These are phyloP conservation scores for Stictocephala bisonia DNA, from an alignment of 2,888 invertebrate species.

Conservation along the genomic window DNA sequence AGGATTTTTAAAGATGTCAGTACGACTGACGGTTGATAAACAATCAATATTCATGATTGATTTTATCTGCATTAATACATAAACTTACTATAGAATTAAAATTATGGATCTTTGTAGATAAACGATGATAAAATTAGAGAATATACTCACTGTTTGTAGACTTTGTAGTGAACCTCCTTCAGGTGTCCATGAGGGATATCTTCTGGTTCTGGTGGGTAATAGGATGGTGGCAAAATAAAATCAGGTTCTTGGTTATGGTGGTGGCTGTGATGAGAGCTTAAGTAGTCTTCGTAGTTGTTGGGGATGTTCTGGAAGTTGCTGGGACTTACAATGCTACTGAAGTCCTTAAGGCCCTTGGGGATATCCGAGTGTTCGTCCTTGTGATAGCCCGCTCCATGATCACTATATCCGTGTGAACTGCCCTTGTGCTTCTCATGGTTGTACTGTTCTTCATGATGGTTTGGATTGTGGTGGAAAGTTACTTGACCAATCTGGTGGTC, in stretches of 20 bases:
- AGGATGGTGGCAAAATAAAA: conserved; percentile 11
- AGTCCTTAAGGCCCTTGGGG: not conserved
- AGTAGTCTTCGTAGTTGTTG: not conserved
- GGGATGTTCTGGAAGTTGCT: not conserved
- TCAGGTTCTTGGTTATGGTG: conserved; percentile 9
- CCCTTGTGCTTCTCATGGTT: not conserved
- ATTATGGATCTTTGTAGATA: no score
- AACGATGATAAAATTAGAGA: no score
- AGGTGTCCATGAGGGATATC: conserved; percentile 5
- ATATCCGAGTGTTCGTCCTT: not conserved
- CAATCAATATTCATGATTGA: no score
- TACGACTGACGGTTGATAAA: no score
- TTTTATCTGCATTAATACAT: no score
- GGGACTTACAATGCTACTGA: not conserved
- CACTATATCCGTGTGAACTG: not conserved
- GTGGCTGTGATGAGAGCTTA: no score
- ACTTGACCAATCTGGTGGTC: not conserved
- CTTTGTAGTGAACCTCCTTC: conserved; percentile 14
- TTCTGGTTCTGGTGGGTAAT: conserved; percentile 23
- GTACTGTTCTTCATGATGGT: not conserved
- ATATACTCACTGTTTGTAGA: conserved; percentile 1
- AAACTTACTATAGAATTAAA: no score
- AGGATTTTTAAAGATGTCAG: no score
- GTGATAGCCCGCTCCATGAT: not conserved
- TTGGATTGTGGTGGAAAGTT: no score